phyloP scores from a whole-genome alignment of 1,140 invertebrate species.

The Drosophila seguyi region DNA sequence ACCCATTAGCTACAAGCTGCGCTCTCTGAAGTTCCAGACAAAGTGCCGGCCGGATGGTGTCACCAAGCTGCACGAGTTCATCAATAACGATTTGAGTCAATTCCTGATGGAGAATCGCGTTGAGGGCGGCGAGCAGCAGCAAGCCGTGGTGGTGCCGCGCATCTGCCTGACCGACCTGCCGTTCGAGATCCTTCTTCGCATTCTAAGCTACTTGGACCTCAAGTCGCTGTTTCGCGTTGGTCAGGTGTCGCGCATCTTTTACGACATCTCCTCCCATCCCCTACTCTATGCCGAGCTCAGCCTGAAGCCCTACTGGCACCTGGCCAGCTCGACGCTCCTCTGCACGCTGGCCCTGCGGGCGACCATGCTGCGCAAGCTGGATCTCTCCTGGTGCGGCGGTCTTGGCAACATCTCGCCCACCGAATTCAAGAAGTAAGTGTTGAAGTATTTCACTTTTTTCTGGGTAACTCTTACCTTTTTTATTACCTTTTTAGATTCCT shows the following conservation, averaged over 20 bases:
- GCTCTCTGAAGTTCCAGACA: slow-evolving; percentile 75
- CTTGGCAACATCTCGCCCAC: slow-evolving; percentile 86
- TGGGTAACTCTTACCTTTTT: slow-evolving; percentile 1
- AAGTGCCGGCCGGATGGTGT: slow-evolving; percentile 54
- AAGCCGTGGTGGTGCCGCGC: background rate
- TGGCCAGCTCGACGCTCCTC: slow-evolving; percentile 86
- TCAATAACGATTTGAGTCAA: slow-evolving; percentile 84
- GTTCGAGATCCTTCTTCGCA: slow-evolving; percentile 86
- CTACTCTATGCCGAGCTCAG: slow-evolving; percentile 92
- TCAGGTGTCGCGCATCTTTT: slow-evolving; percentile 91
- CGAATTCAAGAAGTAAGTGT: slow-evolving; percentile 78
- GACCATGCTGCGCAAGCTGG: slow-evolving; percentile 90
- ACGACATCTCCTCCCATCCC: slow-evolving; percentile 90
- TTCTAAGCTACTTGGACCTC: slow-evolving; percentile 90
- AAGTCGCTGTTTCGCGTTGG: slow-evolving; percentile 91
- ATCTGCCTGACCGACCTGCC: slow-evolving; percentile 67
- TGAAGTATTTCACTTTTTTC: too few species aligned
- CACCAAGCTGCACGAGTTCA: slow-evolving; percentile 72
- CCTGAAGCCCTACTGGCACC: slow-evolving; percentile 90
- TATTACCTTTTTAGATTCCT: slow-evolving; percentile 88
- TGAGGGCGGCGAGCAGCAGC: slow-evolving; percentile 10
- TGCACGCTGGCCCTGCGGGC: slow-evolving; percentile 86
- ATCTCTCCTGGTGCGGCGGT: slow-evolving; percentile 95
- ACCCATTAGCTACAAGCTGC: slow-evolving; percentile 75
- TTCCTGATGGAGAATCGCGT: slow-evolving; percentile 61